Evolutionary conservation across 2,113 vertebrate species (phyloP), one percentile per base, ranked within the genome.

Genomic region (Semnornis frantzii): DNA sequence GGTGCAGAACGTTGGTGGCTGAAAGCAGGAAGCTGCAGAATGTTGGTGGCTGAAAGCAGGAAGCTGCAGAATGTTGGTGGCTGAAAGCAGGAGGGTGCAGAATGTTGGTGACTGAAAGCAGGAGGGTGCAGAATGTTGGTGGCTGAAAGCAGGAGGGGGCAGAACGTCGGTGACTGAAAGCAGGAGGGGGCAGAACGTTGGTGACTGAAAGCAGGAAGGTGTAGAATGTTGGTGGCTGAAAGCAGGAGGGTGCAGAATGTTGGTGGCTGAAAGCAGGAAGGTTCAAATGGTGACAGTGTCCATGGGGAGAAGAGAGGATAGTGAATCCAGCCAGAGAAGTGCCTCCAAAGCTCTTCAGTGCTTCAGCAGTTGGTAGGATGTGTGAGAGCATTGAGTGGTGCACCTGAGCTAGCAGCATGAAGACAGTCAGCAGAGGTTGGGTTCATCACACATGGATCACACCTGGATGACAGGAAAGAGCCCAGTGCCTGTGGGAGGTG

Each of bases 281-380:
- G 50, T 52, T 25, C 50, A 52, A 52, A 52, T 16, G 50, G 17
- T 0, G 0, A 24, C 12, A 11, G n/a, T 70, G 60, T 39, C 46
- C 1, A 1, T 21, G 20, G 30, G 34, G 16, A 33, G 34, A 50
- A 65, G 50, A 62, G 59, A 7, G 25, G 20, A 6, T 2, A 3
- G 39, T 27, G 50, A 34, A 39, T 39, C 30, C 48, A 31, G 46
- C 24, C 13, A 1, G 5, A 20, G 30, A 59, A 44, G 9, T 15
- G 31, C 30, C 42, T 55, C 31, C 72, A 59, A 16, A 10, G 6
- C 60, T 68, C n/a, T 31, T 2, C 23, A 15, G 3, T 77, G 39
- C 44, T 16, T 76, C 25, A 4, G 37, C 1, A 5, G 10, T 15
- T 55, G 1, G 0, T 4, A 10, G 46, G 48, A 30, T 0, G 0